Conservation (phyloP, 2,797 vertebrate species). For the Ctenosaura bakeri region DNA sequence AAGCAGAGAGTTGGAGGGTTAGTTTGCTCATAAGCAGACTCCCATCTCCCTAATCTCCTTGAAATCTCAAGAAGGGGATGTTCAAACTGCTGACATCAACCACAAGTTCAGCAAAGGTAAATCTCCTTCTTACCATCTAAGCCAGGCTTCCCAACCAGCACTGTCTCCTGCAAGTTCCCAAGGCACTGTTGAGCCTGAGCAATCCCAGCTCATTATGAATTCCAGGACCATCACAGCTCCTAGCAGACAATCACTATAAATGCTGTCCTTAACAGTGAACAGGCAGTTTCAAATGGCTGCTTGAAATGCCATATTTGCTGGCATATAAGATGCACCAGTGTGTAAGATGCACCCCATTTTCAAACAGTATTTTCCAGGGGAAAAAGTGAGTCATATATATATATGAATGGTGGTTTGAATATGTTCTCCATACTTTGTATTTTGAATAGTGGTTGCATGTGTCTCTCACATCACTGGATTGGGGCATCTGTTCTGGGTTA, state of each 20-base stretch:
- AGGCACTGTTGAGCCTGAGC: not conserved
- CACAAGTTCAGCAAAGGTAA: conserved; percentile 1
- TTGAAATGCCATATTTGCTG: not conserved
- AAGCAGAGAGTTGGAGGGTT: not conserved
- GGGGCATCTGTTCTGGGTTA: too few relatives aligned
- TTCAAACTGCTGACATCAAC: conserved; percentile 29
- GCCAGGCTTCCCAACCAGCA: not conserved
- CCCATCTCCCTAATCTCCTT: conserved; percentile 6
- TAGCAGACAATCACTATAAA: not conserved
- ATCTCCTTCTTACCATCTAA: conserved; percentile 32
- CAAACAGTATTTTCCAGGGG: too few relatives aligned
- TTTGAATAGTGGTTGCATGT: not conserved
- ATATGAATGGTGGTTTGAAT: not conserved
- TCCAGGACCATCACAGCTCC: not conserved
- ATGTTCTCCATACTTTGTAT: not conserved
- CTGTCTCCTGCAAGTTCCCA: not conserved
- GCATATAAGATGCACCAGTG: too few relatives aligned
- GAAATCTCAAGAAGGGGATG: not conserved
- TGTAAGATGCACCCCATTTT: too few relatives aligned
- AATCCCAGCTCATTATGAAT: not conserved
- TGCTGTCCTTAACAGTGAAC: not conserved
- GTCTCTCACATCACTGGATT: not conserved
- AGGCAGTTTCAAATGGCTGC: not conserved
- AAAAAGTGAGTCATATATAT: too few relatives aligned
- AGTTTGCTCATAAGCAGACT: not conserved